Evolutionary conservation across 2,113 vertebrate species (phyloP), one percentile per base, ranked within the genome.

Genomic region (Stegostoma tigrinum): DNA sequence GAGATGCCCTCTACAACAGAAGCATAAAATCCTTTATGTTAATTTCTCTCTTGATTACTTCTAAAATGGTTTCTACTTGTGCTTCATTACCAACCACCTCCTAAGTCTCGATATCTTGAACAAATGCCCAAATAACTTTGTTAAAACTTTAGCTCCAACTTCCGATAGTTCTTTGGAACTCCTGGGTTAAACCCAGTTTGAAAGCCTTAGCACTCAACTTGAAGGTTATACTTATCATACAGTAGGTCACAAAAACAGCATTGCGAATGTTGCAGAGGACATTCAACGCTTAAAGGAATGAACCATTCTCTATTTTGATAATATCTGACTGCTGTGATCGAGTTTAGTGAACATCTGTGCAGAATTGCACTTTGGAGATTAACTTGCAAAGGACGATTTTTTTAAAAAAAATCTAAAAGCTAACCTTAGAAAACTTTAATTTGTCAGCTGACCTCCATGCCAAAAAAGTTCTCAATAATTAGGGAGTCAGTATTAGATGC

Each of bases 371-470:
- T 72, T 68, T 27, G 70, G 21, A 68, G 70, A 70, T 3, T 3
- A 23, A 42, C 12, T 30, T 68, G n/a, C 34, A 94, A 66, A 38
- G 38, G 6, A n/a, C 19, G 64, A 86, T 86, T 91, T 45, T 15
- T 70, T 70, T 12, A 1, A 94, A 42, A 27, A 45, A 94, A 94
- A 45, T 45, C 24, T 5, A 94, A 94, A 68, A 38, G 64, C 91
- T 24, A n/a, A 94, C 19, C 23, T 66, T 34, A n/a, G 42, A 91
- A 95, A 95, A 19, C 15, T 23, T 67, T 42, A 68, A 95, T 45
- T 93, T 52, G 30, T 30, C 24, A 48, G 93, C 93, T 70, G 93
- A 95, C 93, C 93, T 95, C 93, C 93, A 95, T 95, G 93, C 38
- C 66, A 1, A 93, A 10, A 48, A 55, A 95, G 66, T 95, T 48